A percentile compares a stretch with the other conserved stretches of the same genome.
phyloP scores from a whole-genome alignment of 2,888 invertebrate genomes.

The Patella depressa region DNA sequence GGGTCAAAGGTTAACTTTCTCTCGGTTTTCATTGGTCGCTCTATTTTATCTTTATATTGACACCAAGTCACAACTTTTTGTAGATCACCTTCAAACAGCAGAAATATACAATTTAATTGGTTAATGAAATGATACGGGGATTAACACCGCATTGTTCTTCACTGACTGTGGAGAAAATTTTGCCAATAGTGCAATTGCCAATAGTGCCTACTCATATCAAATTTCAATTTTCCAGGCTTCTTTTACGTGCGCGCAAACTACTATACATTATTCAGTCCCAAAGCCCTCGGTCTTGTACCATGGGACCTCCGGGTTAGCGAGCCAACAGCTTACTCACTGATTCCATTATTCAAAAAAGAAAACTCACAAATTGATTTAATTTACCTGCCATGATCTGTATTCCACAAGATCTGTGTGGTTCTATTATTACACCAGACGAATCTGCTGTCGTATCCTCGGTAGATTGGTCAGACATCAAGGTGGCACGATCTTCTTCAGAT shows the following conservation, averaged over 20 bases:
- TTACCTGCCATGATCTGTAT: constrained; percentile 41
- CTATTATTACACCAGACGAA: background rate
- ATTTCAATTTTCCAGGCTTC: too few relatives aligned
- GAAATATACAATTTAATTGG: background rate
- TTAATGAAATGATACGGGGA: too few relatives aligned
- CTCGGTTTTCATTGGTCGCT: constrained; percentile 26
- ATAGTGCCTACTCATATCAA: too few relatives aligned
- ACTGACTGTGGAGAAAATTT: too few relatives aligned
- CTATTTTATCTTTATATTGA: constrained; percentile 28
- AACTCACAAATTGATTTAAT: background rate
- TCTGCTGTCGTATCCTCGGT: background rate
- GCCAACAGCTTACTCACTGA: too few relatives aligned
- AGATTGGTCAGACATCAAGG: background rate
- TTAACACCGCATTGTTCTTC: too few relatives aligned
- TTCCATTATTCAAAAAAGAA: too few relatives aligned
- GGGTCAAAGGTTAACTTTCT: constrained; percentile 35
- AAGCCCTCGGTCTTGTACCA: too few relatives aligned
- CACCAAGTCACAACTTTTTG: constrained; percentile 39
- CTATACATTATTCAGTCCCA: too few relatives aligned
- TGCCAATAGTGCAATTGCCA: too few relatives aligned
- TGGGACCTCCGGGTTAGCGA: too few relatives aligned
- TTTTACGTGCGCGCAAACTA: too few relatives aligned
- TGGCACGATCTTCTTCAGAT: constrained; percentile 12
- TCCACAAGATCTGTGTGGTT: constrained; percentile 38
- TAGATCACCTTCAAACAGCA: constrained; percentile 22